phyloP scores from a whole-genome alignment of 2,888 invertebrate species.

The Drosophila greeni region DNA sequence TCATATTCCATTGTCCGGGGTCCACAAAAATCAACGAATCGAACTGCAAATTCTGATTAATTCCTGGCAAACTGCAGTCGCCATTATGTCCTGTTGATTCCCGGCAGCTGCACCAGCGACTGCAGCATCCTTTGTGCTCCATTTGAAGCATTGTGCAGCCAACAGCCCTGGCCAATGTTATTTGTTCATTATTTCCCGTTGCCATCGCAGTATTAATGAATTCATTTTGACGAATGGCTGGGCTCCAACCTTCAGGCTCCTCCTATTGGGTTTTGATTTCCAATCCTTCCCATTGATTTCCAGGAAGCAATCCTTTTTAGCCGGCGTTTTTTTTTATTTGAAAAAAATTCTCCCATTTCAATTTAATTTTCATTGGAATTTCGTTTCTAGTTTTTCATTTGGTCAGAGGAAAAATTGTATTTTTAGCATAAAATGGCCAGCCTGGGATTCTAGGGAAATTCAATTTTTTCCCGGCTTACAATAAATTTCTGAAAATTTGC shows the following conservation, averaged over 20 bases:
- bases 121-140: background rate
- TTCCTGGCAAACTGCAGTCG: conserved; percentile 2
- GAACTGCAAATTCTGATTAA: conserved; percentile 5
- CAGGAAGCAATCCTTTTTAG: background rate
- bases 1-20: conserved; percentile 6
- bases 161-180: background rate
- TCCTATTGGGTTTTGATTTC: background rate
- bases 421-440: background rate
- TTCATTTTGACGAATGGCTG: background rate
- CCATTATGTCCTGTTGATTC: conserved; percentile 9
- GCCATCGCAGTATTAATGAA: background rate
- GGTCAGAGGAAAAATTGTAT: background rate
- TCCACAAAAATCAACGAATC: background rate
- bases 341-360: background rate
- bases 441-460: background rate
- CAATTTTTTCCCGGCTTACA: background rate
- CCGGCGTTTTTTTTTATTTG: background rate
- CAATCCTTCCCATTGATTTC: background rate
- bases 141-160: background rate
- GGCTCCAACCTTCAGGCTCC: background rate
- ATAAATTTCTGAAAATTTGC: background rate
- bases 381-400: background rate
- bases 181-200: background rate
- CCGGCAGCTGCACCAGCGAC: background rate
- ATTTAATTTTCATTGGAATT: background rate